A percentile compares a stretch with the other conserved stretches of the same genome.
Conservation (phyloP, 2,888 invertebrate genomes). For the Diploptera punctata region DNA sequence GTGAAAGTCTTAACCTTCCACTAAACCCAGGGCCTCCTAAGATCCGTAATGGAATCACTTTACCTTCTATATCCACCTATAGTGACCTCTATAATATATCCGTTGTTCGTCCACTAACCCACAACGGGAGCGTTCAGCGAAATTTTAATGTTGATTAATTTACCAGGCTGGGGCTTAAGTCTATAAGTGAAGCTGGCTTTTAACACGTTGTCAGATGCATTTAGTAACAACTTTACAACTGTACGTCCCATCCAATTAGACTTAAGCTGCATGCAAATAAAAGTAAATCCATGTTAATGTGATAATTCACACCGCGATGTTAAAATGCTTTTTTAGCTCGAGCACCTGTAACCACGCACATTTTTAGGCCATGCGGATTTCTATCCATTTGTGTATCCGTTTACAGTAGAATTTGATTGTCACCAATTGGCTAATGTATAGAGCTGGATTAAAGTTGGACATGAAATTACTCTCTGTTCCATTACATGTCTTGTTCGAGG, state of each 20-base stretch:
- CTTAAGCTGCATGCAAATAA: not conserved
- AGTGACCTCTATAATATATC: no score
- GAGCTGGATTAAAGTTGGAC: not conserved
- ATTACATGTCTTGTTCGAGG: not conserved
- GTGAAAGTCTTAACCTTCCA: no score
- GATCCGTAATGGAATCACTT: no score
- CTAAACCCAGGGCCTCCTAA: no score
- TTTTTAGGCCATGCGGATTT: not conserved
- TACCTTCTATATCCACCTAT: no score
- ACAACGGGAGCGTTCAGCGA: no score
- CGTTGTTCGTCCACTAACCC: no score
- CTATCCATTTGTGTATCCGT: not conserved
- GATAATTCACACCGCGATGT: not conserved
- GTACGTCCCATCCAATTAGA: not conserved
- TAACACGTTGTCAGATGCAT: no score
- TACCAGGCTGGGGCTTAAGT: no score
- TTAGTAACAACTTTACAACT: not conserved
- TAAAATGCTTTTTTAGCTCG: not conserved
- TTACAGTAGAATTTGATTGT: not conserved
- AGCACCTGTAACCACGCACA: not conserved
- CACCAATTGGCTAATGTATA: not conserved
- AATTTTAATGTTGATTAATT: no score
- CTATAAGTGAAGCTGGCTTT: no score
- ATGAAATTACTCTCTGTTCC: not conserved
- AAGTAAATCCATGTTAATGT: conserved; percentile 7